Evolutionary conservation across 1,140 invertebrate species (phyloP).

Genomic region (Ooceraea biroi): DNA sequence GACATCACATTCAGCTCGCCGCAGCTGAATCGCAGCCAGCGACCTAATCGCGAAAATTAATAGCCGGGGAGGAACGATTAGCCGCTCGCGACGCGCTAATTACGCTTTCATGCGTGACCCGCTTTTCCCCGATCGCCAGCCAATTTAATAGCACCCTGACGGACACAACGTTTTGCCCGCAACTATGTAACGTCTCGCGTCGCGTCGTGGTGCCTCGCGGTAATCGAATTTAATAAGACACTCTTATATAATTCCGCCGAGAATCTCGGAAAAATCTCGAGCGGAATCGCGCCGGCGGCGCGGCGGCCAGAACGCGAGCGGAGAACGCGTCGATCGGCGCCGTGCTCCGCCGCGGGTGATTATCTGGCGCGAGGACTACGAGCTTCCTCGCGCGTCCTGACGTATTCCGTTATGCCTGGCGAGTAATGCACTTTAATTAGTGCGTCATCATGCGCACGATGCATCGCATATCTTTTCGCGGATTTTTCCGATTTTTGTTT

Average conservation of each 20-base stretch:
- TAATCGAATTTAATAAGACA: slow-evolving; percentile 9
- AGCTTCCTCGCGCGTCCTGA: neutral
- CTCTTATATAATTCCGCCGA: neutral
- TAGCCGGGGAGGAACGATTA: slow-evolving; percentile 31
- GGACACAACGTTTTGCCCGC: slow-evolving; percentile 12
- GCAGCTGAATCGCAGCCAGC: slow-evolving; percentile 10
- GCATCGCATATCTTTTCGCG: neutral
- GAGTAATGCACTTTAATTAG: slow-evolving; percentile 4
- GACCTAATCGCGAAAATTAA: slow-evolving; percentile 42
- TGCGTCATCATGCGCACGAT: neutral
- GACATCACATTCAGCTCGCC: slow-evolving; percentile 4
- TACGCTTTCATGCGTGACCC: slow-evolving; percentile 29
- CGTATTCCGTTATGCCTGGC: neutral
- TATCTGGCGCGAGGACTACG: neutral
- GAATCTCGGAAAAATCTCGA: neutral
- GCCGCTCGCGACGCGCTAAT: slow-evolving; percentile 31
- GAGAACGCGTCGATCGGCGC: too few species aligned
- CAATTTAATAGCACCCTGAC: neutral
- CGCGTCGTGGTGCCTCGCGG: too few species aligned
- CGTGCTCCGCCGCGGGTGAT: neutral
- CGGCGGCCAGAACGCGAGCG: too few species aligned
- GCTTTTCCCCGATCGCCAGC: slow-evolving; percentile 11
- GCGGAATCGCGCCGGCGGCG: neutral
- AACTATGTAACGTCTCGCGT: neutral
- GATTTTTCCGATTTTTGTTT: too few species aligned